Percentiles rank a stretch among this genome's conserved stretches.
Evolutionary conservation across 2,797 vertebrate genomes (phyloP).

Genomic region (Aphelocoma californica): DNA sequence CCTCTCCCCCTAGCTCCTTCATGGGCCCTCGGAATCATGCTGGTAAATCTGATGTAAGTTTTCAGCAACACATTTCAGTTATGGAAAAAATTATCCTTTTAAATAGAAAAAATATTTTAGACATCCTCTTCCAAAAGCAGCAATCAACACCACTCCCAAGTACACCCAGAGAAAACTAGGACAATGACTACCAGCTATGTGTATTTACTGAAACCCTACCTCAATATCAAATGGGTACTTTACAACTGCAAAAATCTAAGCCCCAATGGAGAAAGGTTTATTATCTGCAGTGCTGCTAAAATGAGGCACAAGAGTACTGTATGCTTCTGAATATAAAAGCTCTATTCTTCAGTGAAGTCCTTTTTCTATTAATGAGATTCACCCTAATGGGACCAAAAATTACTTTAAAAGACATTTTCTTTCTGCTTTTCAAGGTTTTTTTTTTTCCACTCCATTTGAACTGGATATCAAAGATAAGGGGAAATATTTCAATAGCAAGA

Average conservation of each 20-base stretch:
- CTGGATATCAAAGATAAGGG: conserved; percentile 63
- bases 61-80: neutral
- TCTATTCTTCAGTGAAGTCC: conserved; percentile 51
- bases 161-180: neutral
- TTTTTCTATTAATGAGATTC: conserved; percentile 61
- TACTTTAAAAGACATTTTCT: conserved; percentile 61
- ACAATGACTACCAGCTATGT: neutral
- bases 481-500: conserved; percentile 58
- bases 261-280: conserved; percentile 5
- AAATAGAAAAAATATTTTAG: neutral
- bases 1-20: neutral
- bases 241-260: neutral
- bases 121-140: neutral
- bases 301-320: conserved; percentile 13
- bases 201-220: conserved; percentile 6
- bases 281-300: conserved; percentile 30
- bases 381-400: conserved; percentile 57
- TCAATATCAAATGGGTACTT: neutral
- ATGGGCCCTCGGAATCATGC: neutral
- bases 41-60: neutral
- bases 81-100: neutral
- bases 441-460: conserved; percentile 53
- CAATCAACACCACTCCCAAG: neutral
- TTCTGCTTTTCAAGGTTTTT: conserved; percentile 46
- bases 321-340: conserved; percentile 37